Base-by-base conservation (phyloP, 2,797 vertebrate genomes). In the Meriones psammophilus region DNA sequence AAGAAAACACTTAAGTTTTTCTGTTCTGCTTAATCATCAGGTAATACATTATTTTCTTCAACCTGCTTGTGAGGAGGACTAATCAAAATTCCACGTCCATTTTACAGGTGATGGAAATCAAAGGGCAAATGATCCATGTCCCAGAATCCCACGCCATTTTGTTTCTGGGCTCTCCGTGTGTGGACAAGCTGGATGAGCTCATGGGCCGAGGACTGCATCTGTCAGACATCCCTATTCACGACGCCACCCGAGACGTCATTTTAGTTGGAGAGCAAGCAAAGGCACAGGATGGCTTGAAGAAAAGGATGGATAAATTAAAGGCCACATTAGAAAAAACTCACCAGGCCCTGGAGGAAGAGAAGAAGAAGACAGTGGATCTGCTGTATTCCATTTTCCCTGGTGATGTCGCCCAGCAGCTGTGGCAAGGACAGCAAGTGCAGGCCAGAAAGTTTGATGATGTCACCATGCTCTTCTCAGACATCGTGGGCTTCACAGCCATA, bases 401-500 rank as follows among this genome's bases (percentile, higher is more conserved):
- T 0, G 99, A 99, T 68, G 99, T 99, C 98, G 99, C 99, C 7
- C 99, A 99, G 98, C 99, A 99, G 62, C 54, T 99, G 97, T 99
- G 99, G 99, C 99, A 99, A 98, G 99, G 99, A 8, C 99, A 99
- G 95, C 99, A 99, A 0, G 99, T 99, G 46, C 99, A 99, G 42
- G 99, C 99, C 96, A 99, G 99, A 92, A 99, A 99, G 98, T 99
- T 99, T 33, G 99, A 99, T 58, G 99, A 99, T 6, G 99, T 99
- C 93, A 99, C 99, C 95, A 99, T 99, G 99, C 99, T 99, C 91
- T 99, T 99, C 97, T 99, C 99, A 0, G 99, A 99, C 98, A 99
- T 99, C 0, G 99, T 99, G 97, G 99, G 99, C 88, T 99, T 99
- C 97, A 99, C 99, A 0, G 99, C 99, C 7, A 99, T 99, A 97